Base-by-base conservation (phyloP, 1,140 invertebrate genomes). In the Meloidogyne exigua region DNA sequence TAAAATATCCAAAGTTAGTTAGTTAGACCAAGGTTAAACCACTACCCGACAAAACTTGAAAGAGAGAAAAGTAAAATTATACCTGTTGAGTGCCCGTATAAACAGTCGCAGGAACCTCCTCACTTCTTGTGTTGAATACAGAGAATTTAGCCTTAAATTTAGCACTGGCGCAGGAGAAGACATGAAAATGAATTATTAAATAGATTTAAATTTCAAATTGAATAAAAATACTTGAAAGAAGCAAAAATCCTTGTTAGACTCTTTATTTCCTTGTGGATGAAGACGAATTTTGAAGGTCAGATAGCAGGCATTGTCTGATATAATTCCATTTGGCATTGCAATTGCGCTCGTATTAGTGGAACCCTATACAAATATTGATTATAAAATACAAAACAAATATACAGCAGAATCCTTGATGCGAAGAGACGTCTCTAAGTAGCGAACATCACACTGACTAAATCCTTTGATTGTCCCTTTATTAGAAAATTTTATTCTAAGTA, bases 231-330 rank as follows among this genome's bases (percentile, higher is more conserved):
- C 85, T 76, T 87, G 85, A 72, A 88, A 87, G 64, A 87, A 87
- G 21, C 81, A 86, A 69, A 87, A 87, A 64, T 87, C 86, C 68
- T 87, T 85, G 75, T 87, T 87, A 13, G 84, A 87, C 57, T 88
- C 86, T 57, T 87, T 87, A 72, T 86, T 86, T 13, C 85, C 85
- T 74, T 87, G 85, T 26, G 85, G 85, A 82, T 87, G 85, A 7
- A 87, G 70, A 32, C 85, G 74, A 65, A 87, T 87, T 49, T 82
- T 66, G 78, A 87, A 88, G 0, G 71, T 68, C 71, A 80, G 18
- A n/a, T 39, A 72, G 36, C 64, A 73, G 12, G 81, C 32, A 23
- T 66, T 39, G 76, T 72, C 65, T 4, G 39, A 21, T 15, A 21
- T 44, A 13, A 62, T n/a, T 21, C 15, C 70, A 81, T n/a, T 23